Evolutionary conservation across 2,888 invertebrate genomes (phyloP), one percentile per base, ranked within the genome.

Genomic region (Zaprionus bogoriensis): DNA sequence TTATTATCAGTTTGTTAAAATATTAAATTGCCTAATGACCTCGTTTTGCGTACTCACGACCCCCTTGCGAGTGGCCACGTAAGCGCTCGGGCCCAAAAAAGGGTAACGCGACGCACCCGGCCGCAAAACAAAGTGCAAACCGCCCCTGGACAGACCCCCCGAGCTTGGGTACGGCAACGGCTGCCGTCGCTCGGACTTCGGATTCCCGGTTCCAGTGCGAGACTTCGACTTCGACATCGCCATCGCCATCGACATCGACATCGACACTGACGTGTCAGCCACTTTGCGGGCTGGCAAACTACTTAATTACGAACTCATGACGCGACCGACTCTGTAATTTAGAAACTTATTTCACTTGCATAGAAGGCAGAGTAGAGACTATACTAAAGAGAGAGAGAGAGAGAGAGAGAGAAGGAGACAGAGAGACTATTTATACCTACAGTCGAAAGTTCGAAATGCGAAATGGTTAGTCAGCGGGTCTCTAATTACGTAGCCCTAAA

Each of bases 1-100:
- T 87, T 84, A 80, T 80, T 74, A 84, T 84, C 78, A 70, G 71
- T 75, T 81, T 84, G 69, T 65, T 87, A 66, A 84, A 84, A 82
- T 84, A 84, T 82, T 77, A 84, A 87, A 84, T 87, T 82, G 82
- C 82, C 67, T 82, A 82, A 87, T 82, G 82, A 84, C 87, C 82
- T 77, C 87, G 75, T 69, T 86, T 36, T 64, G 66, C 57, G 63
- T 75, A 66, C 67, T 74, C 60, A 61, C 57, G 57, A 47, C 42
- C 47, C 67, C 41, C 20, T 55, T 52, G 30, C 57, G 55, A 77
- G 70, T 53, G 75, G 69, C 64, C 82, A 87, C 87, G 87, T 82
- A 77, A 81, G 67, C 85, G 67, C 27, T 55, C 61, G 42, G 39
- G 53, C 30, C 59, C 54, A 36, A 50, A 67, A 64, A 12, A 59